Base-by-base conservation (phyloP, 2,797 vertebrate species). In the Gouania willdenowi region DNA sequence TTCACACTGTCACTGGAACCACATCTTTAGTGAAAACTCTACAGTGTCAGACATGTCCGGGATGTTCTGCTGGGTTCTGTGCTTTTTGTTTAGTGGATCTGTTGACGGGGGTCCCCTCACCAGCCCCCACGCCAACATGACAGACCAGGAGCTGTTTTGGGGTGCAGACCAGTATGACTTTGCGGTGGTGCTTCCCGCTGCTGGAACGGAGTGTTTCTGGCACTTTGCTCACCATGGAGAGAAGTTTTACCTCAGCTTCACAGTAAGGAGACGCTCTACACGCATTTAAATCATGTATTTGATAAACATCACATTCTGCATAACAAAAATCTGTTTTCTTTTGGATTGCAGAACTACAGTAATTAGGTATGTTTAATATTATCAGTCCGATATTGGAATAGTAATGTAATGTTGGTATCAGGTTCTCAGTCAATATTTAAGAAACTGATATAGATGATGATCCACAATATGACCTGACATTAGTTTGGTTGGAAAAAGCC, bases 211-310 rank as follows among this genome's bases (percentile, higher is more conserved):
- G 49, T 98, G 95, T 23, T 92, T 95, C 86, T 97, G 94, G 93
- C 94, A 98, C 59, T 94, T 94, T 3, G 91, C 93, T 0, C 87
- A 93, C 24, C 75, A 64, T 1, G 85, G 72, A 0, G 92, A 93
- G 17, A 85, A 15, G 4, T 95, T 98, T 85, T 97, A 91, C 80
- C 91, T 98, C 54, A 90, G 61, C 68, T 98, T 92, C 1, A 91
- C 94, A 93, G 94, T 92, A 29, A 84, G 91, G 40, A 2, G 1
- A n/a, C n/a, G n/a, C n/a, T n/a, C n/a, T n/a, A n/a, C n/a, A n/a
- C n/a, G n/a, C n/a, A n/a, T n/a, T n/a, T n/a, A n/a, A n/a, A n/a
- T n/a, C n/a, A n/a, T n/a, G n/a, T n/a, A n/a, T n/a, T n/a, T n/a
- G n/a, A n/a, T n/a, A n/a, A n/a, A n/a, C n/a, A n/a, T n/a, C n/a